These are phyloP conservation scores for Florisuga fusca DNA, from an alignment of 2,797 vertebrate species.

Conservation along the genomic window DNA sequence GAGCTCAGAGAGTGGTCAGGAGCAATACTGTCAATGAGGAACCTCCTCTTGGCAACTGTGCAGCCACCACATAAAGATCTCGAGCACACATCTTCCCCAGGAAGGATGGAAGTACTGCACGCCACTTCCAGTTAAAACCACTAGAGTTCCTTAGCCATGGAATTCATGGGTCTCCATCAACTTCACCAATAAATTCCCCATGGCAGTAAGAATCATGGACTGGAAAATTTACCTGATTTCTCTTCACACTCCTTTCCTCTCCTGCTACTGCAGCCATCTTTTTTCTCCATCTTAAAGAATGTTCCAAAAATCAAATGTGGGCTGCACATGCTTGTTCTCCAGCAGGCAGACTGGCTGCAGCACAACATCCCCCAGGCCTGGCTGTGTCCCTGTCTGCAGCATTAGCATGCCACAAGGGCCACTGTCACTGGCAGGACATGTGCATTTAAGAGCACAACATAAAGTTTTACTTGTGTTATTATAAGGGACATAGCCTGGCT, in stretches of 20 bases:
- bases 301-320: rapidly evolving
- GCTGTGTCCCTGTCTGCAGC: neutral
- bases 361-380: rapidly evolving
- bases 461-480: conserved; percentile 40
- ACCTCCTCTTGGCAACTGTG: neutral
- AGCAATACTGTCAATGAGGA: neutral
- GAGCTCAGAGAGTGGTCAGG: neutral
- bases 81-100: neutral
- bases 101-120: conserved; percentile 19
- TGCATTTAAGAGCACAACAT: neutral
- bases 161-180: conserved; percentile 16
- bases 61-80: neutral
- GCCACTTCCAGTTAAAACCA: conserved; percentile 17
- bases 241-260: neutral
- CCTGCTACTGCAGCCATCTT: neutral
- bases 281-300: neutral
- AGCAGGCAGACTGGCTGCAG: neutral
- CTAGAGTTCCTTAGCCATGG: neutral
- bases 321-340: neutral
- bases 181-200: neutral
- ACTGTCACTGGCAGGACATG: neutral
- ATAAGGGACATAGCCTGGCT: neutral
- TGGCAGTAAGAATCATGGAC: neutral
- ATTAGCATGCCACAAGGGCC: neutral
- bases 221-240: conserved; percentile 37